phyloP scores from a whole-genome alignment of 2,113 vertebrate genomes.

The Orcinus orca region DNA sequence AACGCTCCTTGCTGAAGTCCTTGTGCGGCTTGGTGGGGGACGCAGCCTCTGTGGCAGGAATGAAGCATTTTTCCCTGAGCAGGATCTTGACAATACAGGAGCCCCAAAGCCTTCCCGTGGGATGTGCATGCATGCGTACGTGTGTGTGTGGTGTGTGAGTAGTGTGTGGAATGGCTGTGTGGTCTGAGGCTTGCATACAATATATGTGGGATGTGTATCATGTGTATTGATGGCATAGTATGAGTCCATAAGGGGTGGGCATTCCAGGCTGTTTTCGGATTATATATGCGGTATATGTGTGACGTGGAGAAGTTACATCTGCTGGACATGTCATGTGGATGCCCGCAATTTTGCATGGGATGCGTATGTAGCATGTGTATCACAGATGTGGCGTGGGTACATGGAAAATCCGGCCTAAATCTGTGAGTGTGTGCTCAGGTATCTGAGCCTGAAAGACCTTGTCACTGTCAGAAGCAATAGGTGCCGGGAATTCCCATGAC shows the following conservation, averaged over 20 bases:
- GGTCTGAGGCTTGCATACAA: neutral
- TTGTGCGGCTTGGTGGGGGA: neutral
- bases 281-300: rapidly evolving
- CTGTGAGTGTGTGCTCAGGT: neutral
- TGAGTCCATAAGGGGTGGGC: neutral
- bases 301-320: rapidly evolving
- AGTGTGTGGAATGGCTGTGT: neutral
- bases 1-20: neutral
- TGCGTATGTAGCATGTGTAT: rapidly evolving
- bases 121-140: too few species aligned
- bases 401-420: neutral
- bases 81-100: neutral
- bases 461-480: slow-evolving; percentile 56
- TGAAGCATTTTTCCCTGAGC: neutral
- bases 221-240: neutral
- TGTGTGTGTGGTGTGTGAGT: neutral
- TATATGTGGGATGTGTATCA: neutral
- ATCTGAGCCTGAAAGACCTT: slow-evolving; percentile 15
- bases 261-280: neutral
- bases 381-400: rapidly evolving
- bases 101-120: neutral
- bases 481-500: slow-evolving; percentile 60
- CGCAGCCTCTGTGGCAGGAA: neutral
- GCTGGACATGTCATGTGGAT: neutral
- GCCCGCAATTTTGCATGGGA: neutral